Evolutionary conservation across 2,797 vertebrate genomes (phyloP).

Genomic region (Sandelia bainsii): DNA sequence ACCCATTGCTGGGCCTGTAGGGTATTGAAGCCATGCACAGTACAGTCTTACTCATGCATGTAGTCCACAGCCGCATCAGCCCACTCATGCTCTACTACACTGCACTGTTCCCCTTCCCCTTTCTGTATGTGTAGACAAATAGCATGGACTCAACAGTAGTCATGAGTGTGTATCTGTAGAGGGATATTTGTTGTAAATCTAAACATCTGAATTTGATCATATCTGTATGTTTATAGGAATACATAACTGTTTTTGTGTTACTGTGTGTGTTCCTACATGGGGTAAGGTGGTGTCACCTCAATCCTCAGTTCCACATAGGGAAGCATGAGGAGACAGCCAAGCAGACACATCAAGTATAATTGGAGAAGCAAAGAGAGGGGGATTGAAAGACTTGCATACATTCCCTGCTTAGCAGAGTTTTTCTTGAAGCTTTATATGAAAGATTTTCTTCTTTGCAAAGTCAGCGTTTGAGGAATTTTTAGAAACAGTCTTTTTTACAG

Average conservation of each 20-base stretch:
- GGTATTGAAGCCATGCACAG: conserved; percentile 62
- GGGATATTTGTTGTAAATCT: conserved; percentile 6
- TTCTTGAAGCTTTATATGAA: conserved; percentile 47
- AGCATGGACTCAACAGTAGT: neutral
- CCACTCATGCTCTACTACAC: conserved; percentile 61
- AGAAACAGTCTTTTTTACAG: conserved; percentile 28
- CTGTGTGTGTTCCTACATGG: neutral
- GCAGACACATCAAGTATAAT: conserved; percentile 45
- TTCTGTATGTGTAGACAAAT: conserved; percentile 19
- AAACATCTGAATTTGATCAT: neutral
- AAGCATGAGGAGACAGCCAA: conserved; percentile 25
- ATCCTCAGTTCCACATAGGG: conserved; percentile 17
- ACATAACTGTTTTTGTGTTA: neutral
- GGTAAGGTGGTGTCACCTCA: no score
- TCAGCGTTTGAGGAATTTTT: conserved; percentile 49
- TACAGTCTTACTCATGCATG: conserved; percentile 81
- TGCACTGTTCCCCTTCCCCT: neutral
- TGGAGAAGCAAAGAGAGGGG: conserved; percentile 25
- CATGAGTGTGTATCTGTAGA: neutral
- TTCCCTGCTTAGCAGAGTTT: conserved; percentile 24
- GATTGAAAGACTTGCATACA: conserved; percentile 11
- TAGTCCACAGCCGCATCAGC: conserved; percentile 68
- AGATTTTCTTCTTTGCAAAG: conserved; percentile 26
- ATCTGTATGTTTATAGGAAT: neutral
- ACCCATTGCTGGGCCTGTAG: conserved; percentile 61